Percentiles rank a stretch among this genome's conserved stretches.
Conservation (phyloP, 2,113 vertebrate species). For the Entomyzon cyanotis region DNA sequence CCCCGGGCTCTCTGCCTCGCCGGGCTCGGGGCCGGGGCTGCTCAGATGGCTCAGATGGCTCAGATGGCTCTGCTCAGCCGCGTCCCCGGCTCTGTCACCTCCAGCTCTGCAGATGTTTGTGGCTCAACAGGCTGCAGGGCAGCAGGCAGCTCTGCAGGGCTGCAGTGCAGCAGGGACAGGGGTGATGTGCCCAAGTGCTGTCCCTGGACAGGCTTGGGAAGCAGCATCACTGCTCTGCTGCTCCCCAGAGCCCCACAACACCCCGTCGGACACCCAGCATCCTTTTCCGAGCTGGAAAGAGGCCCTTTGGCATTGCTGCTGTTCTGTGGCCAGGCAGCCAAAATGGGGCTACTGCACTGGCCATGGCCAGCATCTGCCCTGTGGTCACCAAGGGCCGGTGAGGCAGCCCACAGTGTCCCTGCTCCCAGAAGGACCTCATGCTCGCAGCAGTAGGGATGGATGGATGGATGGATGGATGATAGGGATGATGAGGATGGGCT, state of each 20-base stretch:
- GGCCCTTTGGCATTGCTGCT: not conserved
- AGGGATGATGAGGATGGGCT: not conserved
- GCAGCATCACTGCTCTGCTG: not conserved
- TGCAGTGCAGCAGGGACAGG: no score
- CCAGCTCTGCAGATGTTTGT: not conserved
- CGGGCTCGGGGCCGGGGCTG: fast-evolving
- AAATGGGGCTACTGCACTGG: not conserved
- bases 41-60: not conserved
- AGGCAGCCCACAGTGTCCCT: fast-evolving
- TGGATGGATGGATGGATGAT: no score
- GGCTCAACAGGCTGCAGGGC: not conserved
- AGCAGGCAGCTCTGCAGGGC: not conserved
- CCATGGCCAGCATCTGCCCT: not conserved
- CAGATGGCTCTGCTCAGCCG: not conserved
- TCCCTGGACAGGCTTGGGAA: not conserved
- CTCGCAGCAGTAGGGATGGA: not conserved
- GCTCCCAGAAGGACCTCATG: not conserved
- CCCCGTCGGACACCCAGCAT: not conserved
- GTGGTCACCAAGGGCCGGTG: not conserved
- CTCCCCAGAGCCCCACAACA: not conserved
- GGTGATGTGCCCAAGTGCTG: not conserved
- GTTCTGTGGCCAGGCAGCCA: not conserved
- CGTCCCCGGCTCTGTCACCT: not conserved
- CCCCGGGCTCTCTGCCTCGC: not conserved
- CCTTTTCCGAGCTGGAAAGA: not conserved